phyloP scores from a whole-genome alignment of 2,888 invertebrate genomes.

The Xylota segnis region DNA sequence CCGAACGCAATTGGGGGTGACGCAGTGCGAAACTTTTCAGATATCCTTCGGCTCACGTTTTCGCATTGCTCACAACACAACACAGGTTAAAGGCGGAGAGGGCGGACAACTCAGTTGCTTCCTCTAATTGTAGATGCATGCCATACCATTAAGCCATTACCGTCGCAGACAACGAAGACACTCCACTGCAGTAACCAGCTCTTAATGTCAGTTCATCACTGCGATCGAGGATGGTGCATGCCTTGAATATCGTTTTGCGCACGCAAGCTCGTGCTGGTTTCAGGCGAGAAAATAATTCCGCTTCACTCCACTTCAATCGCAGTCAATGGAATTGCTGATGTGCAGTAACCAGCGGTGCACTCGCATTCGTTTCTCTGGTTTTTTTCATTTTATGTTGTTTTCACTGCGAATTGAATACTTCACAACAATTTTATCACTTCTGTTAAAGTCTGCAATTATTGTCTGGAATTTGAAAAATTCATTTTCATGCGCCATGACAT shows the following conservation, averaged over 20 bases:
- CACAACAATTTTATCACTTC: constrained; percentile 49
- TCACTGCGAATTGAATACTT: constrained; percentile 50
- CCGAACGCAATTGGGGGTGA: constrained; percentile 65
- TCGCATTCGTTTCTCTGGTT: constrained; percentile 20
- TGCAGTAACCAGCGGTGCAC: constrained; percentile 14
- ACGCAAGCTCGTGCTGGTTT: constrained; percentile 80
- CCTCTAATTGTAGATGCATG: constrained; percentile 76
- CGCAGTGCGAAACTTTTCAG: constrained; percentile 51
- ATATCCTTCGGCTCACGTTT: constrained; percentile 43
- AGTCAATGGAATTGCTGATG: constrained; percentile 44
- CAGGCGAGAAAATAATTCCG: constrained; percentile 78
- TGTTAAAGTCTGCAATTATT: constrained; percentile 38
- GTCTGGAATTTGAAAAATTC: constrained; percentile 29
- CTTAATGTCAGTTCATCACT: constrained; percentile 71
- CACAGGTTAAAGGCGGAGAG: constrained; percentile 65
- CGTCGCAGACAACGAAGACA: constrained; percentile 61
- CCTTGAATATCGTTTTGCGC: constrained; percentile 74
- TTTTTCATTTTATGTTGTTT: constrained; percentile 34
- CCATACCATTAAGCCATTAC: constrained; percentile 76
- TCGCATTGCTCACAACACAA: background rate
- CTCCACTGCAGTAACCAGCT: constrained; percentile 62
- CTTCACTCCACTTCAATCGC: constrained; percentile 64
- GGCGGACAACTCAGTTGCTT: constrained; percentile 75
- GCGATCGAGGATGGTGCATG: constrained; percentile 61
- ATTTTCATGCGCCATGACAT: background rate